Evolutionary conservation across 2,888 invertebrate species (phyloP).

Genomic region (Helobdella robusta): DNA sequence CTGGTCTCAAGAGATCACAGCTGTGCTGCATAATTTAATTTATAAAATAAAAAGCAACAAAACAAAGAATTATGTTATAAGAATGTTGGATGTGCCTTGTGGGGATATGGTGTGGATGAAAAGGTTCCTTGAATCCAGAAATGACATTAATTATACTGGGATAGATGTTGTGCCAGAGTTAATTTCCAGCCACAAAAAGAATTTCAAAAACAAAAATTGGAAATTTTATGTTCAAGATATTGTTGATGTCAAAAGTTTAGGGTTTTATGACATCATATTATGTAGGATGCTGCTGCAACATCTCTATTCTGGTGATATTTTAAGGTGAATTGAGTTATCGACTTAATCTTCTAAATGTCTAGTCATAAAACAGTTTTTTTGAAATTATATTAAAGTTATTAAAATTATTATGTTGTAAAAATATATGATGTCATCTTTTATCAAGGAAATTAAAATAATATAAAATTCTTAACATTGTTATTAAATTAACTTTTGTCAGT

Average conservation of each 20-base stretch:
- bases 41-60: conserved; percentile 24
- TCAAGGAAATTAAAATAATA: too few relatives aligned
- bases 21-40: conserved; percentile 27
- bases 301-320: conserved; percentile 26
- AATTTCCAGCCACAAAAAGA: conserved; percentile 29
- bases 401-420: too few relatives aligned
- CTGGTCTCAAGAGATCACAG: conserved; percentile 28
- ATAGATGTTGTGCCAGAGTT: conserved; percentile 33
- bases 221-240: conserved; percentile 28
- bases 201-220: conserved; percentile 17
- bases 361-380: too few relatives aligned
- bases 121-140: conserved; percentile 29
- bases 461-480: too few relatives aligned
- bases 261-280: conserved; percentile 30
- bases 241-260: conserved; percentile 14
- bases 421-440: too few relatives aligned
- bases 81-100: conserved; percentile 32
- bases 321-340: not conserved
- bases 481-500: too few relatives aligned
- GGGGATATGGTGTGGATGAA: conserved; percentile 35
- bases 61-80: not conserved
- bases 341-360: too few relatives aligned
- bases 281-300: conserved; percentile 32
- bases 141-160: conserved; percentile 33
- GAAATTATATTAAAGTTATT: too few relatives aligned